Conservation (phyloP, 2,797 vertebrate genomes). For the Dromococcyx pavoninus region DNA sequence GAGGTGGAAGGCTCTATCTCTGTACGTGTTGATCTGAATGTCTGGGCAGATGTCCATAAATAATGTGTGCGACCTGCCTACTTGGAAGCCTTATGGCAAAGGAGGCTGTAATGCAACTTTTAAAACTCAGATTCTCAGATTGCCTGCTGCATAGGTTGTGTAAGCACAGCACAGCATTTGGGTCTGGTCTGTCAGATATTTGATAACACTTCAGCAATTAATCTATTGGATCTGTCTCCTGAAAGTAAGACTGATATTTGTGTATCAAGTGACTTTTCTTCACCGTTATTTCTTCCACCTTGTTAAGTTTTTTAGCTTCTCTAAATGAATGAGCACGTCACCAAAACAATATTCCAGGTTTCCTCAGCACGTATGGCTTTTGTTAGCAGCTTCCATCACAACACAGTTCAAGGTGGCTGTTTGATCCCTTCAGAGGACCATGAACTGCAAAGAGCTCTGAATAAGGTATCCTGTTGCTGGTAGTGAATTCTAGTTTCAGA, state of each 20-base stretch:
- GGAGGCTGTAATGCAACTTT: background rate
- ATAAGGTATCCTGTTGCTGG: background rate
- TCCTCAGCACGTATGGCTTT: fast-evolving
- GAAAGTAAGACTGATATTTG: background rate
- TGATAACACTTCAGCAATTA: background rate
- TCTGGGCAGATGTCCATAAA: background rate
- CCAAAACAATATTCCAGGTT: background rate
- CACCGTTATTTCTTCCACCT: background rate
- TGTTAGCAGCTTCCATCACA: background rate
- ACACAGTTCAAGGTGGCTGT: background rate
- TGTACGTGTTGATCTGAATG: background rate
- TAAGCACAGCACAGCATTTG: background rate
- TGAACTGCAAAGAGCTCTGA: background rate
- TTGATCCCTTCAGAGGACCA: background rate
- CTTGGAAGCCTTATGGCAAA: background rate
- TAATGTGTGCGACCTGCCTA: background rate
- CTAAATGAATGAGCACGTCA: background rate
- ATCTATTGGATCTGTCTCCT: background rate
- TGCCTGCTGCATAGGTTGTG: background rate
- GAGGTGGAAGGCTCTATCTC: background rate
- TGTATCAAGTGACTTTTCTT: background rate
- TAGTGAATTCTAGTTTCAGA: background rate
- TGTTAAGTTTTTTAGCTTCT: background rate
- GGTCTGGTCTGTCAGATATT: background rate
- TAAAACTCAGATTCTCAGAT: background rate